These are phyloP conservation scores for Mizuhopecten yessoensis DNA, from an alignment of 1,140 invertebrate genomes.

Conservation along the genomic window DNA sequence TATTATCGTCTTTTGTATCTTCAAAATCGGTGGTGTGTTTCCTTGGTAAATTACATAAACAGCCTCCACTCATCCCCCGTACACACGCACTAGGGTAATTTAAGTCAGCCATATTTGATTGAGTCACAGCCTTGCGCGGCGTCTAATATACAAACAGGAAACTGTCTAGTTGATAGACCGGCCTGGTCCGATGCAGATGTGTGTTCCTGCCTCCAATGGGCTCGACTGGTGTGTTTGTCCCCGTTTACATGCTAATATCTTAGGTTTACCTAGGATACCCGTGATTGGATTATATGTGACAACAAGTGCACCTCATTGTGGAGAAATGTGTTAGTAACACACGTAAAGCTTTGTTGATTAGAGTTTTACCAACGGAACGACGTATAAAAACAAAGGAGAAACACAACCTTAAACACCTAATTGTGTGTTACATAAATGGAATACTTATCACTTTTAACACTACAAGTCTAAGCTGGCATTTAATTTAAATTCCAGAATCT, in stretches of 20 bases:
- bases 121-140: neutral
- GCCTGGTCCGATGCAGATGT: neutral
- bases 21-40: neutral
- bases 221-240: neutral
- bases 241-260: neutral
- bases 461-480: neutral
- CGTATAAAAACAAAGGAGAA: neutral
- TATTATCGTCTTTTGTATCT: too few relatives aligned
- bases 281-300: neutral
- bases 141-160: neutral
- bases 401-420: too few relatives aligned
- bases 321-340: neutral
- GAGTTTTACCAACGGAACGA: constrained; percentile 23
- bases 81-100: neutral
- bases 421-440: neutral
- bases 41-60: neutral
- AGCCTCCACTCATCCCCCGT: neutral
- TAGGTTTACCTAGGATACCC: neutral
- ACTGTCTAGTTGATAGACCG: neutral
- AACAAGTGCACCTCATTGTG: neutral
- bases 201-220: neutral
- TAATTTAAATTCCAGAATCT: neutral
- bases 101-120: neutral
- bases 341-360: neutral
- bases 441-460: neutral